Base-by-base conservation (phyloP, 2,797 vertebrate species). In the Rhadinocentrus ornatus region DNA sequence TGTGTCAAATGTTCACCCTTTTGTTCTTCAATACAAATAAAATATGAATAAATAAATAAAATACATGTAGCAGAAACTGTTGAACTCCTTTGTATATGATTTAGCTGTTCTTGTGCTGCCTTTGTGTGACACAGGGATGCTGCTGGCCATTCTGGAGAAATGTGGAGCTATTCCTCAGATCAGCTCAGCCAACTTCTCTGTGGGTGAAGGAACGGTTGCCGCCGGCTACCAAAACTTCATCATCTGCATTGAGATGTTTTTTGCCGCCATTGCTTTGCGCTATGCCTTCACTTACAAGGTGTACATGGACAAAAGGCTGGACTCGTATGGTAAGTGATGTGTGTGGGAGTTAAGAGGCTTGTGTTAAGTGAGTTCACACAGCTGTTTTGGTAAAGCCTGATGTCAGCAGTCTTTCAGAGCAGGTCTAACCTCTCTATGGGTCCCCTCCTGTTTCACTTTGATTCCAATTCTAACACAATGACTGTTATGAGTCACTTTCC, bases 191-290 rank as follows among this genome's bases (percentile, higher is more conserved):
- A 92, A 87, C 0, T 95, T 99, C 79, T 97, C 96, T 0, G 97
- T 99, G 74, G 97, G 97, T 0, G 97, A 99, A 85, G 97, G 98
- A 77, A 99, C 98, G 0, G 97, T 99, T 37, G 98, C 98, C 0
- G 97, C 98, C 0, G 98, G 97, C 4, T 99, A 99, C 89, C 98
- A 99, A 86, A 99, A 99, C 94, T 99, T 99, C 91, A 99, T 99
- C 88, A 96, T 99, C 89, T 99, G 98, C 2, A 95, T 99, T 35
- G 98, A 99, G 93, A 99, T 99, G 98, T 99, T 99, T 93, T 99
- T 99, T 6, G 97, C 98, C 1, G 96, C 98, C 2, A 81, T 99
- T 0, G 97, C 97, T 18, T 88, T 99, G 74, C 96, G 98, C 59
- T 96, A 99, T 0, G 98, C 98, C 69, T 99, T 99, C 81, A 99